phyloP scores from a whole-genome alignment of 2,797 vertebrate genomes.

The Centroberyx gerrardi region DNA sequence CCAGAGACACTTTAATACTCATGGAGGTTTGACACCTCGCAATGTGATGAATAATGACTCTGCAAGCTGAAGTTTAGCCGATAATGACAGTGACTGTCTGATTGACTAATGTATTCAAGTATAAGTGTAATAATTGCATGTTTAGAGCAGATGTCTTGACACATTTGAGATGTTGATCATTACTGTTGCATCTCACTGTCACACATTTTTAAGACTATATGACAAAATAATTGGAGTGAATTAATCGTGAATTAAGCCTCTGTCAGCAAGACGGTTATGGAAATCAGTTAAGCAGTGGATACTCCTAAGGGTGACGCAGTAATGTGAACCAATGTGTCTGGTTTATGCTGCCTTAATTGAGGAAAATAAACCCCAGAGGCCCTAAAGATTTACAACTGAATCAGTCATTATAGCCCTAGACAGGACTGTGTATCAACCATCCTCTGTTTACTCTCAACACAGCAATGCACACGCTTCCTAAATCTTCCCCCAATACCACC shows the following conservation, averaged over 20 bases:
- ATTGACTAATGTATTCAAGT: conserved; percentile 41
- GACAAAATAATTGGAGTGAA: conserved; percentile 57
- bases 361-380: conserved; percentile 55
- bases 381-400: conserved; percentile 48
- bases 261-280: conserved; percentile 46
- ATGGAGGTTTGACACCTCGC: conserved; percentile 10
- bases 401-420: conserved; percentile 51
- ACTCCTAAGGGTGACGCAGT: conserved; percentile 23
- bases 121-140: conserved; percentile 31
- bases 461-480: conserved; percentile 21
- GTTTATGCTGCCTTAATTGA: conserved; percentile 53
- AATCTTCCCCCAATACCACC: conserved; percentile 24
- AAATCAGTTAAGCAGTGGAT: conserved; percentile 47
- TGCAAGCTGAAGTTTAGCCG: conserved; percentile 3
- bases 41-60: conserved; percentile 33
- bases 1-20: not conserved
- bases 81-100: conserved; percentile 36
- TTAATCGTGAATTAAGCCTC: conserved; percentile 35
- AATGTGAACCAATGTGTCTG: conserved; percentile 47
- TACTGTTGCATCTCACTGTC: not conserved
- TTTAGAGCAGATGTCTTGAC: conserved; percentile 44
- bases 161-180: conserved; percentile 26
- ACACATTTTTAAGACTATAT: conserved; percentile 19
- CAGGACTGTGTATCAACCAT: conserved; percentile 39
- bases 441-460: conserved; percentile 43